Evolutionary conservation across 1,140 invertebrate species (phyloP), one percentile per base, ranked within the genome.

Genomic region (Lordiphosa mommai): DNA sequence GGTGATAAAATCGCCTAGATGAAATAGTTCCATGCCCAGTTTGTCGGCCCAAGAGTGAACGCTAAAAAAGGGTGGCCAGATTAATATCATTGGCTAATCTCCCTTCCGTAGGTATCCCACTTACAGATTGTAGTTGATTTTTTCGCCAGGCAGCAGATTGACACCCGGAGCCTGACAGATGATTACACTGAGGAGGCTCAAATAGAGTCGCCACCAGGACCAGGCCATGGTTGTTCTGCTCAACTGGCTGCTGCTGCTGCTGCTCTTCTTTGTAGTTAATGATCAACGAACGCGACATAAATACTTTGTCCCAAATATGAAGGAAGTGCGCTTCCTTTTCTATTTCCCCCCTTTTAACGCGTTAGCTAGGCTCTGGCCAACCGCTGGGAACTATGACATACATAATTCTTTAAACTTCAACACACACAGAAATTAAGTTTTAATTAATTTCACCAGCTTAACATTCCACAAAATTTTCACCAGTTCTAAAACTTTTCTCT

Each of bases 31-130:
- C 82, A 92, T 92, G 17, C 93, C 93, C 49, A 94, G 89, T 86
- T 93, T 94, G 74, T 93, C 90, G 20, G 93, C 93, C 94, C 93
- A 94, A 77, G 91, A 90, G 86, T 93, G 92, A 29, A 93, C 93
- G 59, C 94, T 94, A 74, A 14, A 57, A 27, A n/a, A n/a, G n/a
- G n/a, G 14, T 48, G 38, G 27, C 8, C 17, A 16, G 33, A 23
- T 27, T 4, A n/a, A 23, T 8, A 29, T 12, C 27, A 29, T 32
- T 43, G 43, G 9, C 27, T 13, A 9, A 44, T 44, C 10, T 27
- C 10, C 16, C 6, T 36, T 20, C 9, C 12, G 9, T 5, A 6
- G 8, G 6, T 0, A n/a, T 16, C 12, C 9, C 27, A 72, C 82
- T 88, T 58, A 88, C 86, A 88, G 61, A 71, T 86, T 88, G 70